Evolutionary conservation across 2,888 invertebrate genomes (phyloP), one percentile per base, ranked within the genome.

Genomic region (Aporophyla nigra): DNA sequence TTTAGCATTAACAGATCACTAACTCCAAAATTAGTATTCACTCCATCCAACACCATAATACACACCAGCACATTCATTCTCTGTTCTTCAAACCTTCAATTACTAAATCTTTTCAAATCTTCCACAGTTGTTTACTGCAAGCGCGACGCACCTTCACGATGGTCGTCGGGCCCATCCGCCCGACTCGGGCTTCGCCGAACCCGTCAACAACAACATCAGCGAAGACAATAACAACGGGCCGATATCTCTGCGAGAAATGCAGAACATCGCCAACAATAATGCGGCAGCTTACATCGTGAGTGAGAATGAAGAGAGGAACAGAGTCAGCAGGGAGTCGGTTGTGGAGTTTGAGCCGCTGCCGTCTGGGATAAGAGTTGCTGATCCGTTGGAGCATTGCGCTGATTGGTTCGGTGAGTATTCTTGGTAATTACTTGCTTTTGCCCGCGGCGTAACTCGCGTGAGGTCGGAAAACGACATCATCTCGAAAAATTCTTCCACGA

Each of bases 201-300:
- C 96, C 27, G 94, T 88, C 82, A 96, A 95, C 93, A 96, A 96
- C 92, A 96, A 96, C 91, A 92, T 95, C 88, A 93, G 92, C 88
- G 97, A 97, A 85, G 97, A 97, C 92, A 97, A 97, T 92, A 97
- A 97, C 93, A 97, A 97, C 88, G 97, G 97, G 0, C 97, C 97
- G 51, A 97, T 97, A 84, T 97, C 97, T 27, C 91, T 96, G 72
- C 95, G 97, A 40, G 97, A 97, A 91, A 95, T 97, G 95, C 97
- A 97, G 92, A 97, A 97, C 92, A 97, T 97, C 87, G 97, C 96
- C 80, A 97, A 97, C 91, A 97, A 97, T 91, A 97, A 97, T 85
- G 97, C 97, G 0, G 93, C 95, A 0, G 96, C 95, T 21, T 97
- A 97, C 91, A 97, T 97, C 87, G 93, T 94, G 84, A 97, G 96